Evolutionary conservation across 2,113 vertebrate species (phyloP).

Genomic region (Corynorhinus townsendii): DNA sequence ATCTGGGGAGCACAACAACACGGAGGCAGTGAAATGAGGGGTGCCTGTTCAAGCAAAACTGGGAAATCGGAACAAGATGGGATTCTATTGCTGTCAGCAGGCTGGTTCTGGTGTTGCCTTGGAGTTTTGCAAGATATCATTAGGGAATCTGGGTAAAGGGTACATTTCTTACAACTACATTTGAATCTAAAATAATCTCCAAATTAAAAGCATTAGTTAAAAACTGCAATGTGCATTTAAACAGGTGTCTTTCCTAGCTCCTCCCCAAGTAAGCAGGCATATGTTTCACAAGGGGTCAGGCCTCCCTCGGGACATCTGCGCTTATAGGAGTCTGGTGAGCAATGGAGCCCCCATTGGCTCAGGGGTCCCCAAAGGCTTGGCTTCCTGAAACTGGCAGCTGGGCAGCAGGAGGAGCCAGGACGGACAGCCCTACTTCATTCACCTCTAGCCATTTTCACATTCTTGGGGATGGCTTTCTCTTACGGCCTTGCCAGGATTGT

Average conservation of each 20-base stretch:
- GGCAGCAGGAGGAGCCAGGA: not conserved
- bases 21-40: too few species aligned
- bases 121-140: not conserved
- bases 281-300: not conserved
- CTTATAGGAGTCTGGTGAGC: too few species aligned
- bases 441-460: not conserved
- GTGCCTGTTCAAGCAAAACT: not conserved
- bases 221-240: slow-evolving; percentile 8
- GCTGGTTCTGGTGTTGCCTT: not conserved
- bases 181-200: not conserved
- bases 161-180: not conserved
- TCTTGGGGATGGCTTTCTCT: not conserved
- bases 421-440: not conserved
- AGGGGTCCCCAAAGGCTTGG: too few species aligned
- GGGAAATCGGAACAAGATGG: not conserved
- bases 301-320: not conserved
- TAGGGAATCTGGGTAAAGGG: not conserved
- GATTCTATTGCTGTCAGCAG: fast-evolving
- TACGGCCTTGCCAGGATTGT: not conserved
- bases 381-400: not conserved
- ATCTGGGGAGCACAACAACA: too few species aligned
- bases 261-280: not conserved
- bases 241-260: not conserved
- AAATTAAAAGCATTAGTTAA: not conserved
- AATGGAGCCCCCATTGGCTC: too few species aligned